Evolutionary conservation across 2,113 vertebrate species (phyloP).

Genomic region (Tachysurus fulvidraco): DNA sequence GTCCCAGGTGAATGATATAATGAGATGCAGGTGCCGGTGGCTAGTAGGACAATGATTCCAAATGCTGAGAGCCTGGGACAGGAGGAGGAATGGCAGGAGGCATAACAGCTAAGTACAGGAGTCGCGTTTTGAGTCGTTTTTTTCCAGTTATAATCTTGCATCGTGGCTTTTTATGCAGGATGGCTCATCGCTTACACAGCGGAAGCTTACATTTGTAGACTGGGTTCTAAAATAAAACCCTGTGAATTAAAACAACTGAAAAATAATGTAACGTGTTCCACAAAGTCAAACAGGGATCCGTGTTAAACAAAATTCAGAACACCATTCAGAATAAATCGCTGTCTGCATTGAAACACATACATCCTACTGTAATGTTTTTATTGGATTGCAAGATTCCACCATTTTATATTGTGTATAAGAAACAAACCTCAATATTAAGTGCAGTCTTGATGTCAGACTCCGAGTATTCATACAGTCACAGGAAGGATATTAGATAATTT

Average conservation of each 20-base stretch:
- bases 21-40: slow-evolving; percentile 33
- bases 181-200: background rate
- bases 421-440: background rate
- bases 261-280: background rate
- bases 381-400: background rate
- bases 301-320: background rate
- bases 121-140: background rate
- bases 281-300: background rate
- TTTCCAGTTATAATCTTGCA: background rate
- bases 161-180: slow-evolving; percentile 10
- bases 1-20: slow-evolving; percentile 29
- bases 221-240: background rate
- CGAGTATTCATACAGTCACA: background rate
- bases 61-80: slow-evolving; percentile 25
- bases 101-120: slow-evolving; percentile 20
- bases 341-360: background rate
- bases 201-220: background rate
- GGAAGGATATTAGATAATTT: background rate
- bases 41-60: slow-evolving; percentile 27
- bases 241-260: background rate
- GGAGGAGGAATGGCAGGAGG: slow-evolving; percentile 16
- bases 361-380: background rate
- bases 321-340: background rate
- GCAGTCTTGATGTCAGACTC: background rate
- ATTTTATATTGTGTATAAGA: background rate